phyloP scores from a whole-genome alignment of 2,888 invertebrate genomes.

The Sympetrum striolatum region DNA sequence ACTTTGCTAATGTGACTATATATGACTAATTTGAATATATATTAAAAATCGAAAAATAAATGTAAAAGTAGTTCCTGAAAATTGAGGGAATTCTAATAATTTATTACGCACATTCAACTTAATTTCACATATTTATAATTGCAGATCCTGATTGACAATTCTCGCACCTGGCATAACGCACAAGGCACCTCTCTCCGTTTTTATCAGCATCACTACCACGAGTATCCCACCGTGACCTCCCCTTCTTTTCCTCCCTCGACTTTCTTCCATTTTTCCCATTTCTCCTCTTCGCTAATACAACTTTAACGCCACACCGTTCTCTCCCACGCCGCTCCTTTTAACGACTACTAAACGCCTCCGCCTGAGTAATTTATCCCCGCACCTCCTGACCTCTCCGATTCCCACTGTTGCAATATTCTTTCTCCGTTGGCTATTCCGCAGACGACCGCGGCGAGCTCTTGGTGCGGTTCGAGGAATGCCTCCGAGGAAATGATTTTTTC shows the following conservation, averaged over 20 bases:
- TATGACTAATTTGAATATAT: no score
- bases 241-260: background rate
- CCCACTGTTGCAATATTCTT: background rate
- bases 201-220: background rate
- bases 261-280: background rate
- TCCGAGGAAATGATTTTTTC: background rate
- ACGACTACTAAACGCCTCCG: conserved; percentile 25
- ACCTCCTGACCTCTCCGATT: conserved; percentile 3
- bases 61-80: no score
- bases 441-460: background rate
- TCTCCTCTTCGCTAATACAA: background rate
- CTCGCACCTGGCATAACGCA: no score
- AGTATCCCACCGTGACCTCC: background rate
- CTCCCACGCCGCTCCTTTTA: background rate
- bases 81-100: no score
- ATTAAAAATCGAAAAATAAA: no score
- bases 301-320: background rate
- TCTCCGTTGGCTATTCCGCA: background rate
- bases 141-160: no score
- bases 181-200: background rate
- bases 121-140: no score
- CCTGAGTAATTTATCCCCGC: conserved; percentile 10
- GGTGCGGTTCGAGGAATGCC: background rate
- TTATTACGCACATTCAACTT: no score
- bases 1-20: no score